Percentiles rank a stretch among this genome's conserved stretches.
These are phyloP conservation scores for Allophyes oxyacanthae DNA, from an alignment of 2,888 invertebrate species.

Conservation along the genomic window DNA sequence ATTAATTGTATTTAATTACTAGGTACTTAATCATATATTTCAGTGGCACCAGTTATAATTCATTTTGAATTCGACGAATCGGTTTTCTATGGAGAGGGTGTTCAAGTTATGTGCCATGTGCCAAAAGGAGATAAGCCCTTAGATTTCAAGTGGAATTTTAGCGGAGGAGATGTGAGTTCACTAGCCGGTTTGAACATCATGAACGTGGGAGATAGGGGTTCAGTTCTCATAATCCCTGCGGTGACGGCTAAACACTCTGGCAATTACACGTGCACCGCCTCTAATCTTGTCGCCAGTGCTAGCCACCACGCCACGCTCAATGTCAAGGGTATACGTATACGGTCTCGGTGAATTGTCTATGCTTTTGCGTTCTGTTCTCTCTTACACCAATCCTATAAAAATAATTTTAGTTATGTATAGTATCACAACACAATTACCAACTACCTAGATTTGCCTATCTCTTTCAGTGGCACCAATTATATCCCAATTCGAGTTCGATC, in stretches of 20 bases:
- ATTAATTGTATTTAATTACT: constrained; percentile 26
- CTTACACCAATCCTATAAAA: constrained; percentile 46
- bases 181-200: constrained; percentile 90
- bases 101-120: constrained; percentile 90
- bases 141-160: constrained; percentile 93
- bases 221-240: constrained; percentile 91
- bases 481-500: constrained; percentile 89
- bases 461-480: constrained; percentile 90
- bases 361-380: constrained; percentile 73
- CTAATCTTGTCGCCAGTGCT: constrained; percentile 90
- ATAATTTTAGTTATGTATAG: constrained; percentile 32
- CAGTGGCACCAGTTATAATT: constrained; percentile 90
- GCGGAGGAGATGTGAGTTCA: constrained; percentile 89
- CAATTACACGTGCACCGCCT: constrained; percentile 91
- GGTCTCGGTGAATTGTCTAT: constrained; percentile 72
- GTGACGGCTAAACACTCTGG: constrained; percentile 92
- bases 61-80: constrained; percentile 90
- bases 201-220: constrained; percentile 91
- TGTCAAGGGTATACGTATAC: constrained; percentile 90
- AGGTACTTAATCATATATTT: constrained; percentile 61
- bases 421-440: constrained; percentile 28
- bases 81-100: constrained; percentile 89
- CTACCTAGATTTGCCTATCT: constrained; percentile 55
- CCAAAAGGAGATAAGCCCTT: constrained; percentile 92
- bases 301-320: constrained; percentile 90